A percentile compares a stretch with the other conserved stretches of the same genome.
Conservation (phyloP, 2,797 vertebrate genomes). For the Cyclopterus lumpus region DNA sequence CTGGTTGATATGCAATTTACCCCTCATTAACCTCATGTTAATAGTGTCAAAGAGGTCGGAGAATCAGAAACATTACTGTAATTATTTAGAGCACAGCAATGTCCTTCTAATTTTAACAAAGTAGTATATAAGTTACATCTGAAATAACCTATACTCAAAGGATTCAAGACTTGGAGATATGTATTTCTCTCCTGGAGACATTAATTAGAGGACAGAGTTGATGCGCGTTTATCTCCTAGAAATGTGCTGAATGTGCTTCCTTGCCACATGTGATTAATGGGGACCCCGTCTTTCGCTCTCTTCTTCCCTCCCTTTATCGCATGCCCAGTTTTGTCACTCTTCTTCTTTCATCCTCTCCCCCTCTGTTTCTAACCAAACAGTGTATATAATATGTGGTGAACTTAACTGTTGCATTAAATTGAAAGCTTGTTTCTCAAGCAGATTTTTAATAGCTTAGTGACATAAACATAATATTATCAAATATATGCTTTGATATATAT, state of each 20-base stretch:
- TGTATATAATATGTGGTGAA: background rate
- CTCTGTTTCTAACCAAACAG: background rate
- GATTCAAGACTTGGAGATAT: background rate
- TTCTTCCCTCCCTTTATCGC: background rate
- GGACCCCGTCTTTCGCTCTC: background rate
- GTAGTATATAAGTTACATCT: background rate
- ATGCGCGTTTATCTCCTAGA: slow-evolving; percentile 15
- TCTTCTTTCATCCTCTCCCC: slow-evolving; percentile 4
- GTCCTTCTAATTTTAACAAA: background rate
- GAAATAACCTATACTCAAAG: background rate
- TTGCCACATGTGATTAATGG: slow-evolving; percentile 30
- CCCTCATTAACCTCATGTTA: background rate
- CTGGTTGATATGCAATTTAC: background rate
- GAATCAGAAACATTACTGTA: background rate
- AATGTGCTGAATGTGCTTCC: slow-evolving; percentile 39
- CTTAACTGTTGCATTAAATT: background rate
- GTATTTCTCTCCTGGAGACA: background rate
- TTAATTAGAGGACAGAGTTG: slow-evolving; percentile 18
- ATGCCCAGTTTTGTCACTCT: slow-evolving; percentile 12
- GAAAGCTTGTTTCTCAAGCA: background rate
- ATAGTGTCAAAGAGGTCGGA: background rate
- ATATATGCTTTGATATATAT: background rate
- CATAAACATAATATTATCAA: background rate
- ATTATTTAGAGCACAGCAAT: background rate
- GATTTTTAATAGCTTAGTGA: background rate